Percentiles rank a stretch among this genome's conserved stretches.
phyloP scores from a whole-genome alignment of 2,113 vertebrate genomes.

The Pogona vitticeps region DNA sequence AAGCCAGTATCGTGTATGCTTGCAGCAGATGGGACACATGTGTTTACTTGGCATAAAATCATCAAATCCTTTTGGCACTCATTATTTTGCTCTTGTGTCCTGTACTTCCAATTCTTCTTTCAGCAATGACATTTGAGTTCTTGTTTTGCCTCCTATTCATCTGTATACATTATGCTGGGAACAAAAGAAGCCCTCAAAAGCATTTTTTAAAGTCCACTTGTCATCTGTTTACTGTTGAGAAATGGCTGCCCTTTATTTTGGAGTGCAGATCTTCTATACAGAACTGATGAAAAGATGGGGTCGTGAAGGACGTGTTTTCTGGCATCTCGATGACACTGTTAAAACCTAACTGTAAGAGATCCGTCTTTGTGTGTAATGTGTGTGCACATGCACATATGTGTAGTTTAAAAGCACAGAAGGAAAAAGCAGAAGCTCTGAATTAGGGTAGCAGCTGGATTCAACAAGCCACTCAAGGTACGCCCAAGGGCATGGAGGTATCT shows the following conservation, averaged over 20 bases:
- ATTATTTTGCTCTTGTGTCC: slow-evolving; percentile 56
- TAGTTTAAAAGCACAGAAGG: not conserved
- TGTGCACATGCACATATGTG: not conserved
- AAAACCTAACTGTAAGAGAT: not conserved
- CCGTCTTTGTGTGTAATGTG: too few species aligned
- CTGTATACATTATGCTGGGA: slow-evolving; percentile 43
- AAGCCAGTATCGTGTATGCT: slow-evolving; percentile 37
- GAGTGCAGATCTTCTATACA: not conserved
- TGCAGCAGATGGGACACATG: slow-evolving; percentile 10
- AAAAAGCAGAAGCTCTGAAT: not conserved
- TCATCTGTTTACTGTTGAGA: slow-evolving; percentile 48
- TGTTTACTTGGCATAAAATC: not conserved
- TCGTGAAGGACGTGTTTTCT: slow-evolving; percentile 14
- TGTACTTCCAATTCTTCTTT: slow-evolving; percentile 50
- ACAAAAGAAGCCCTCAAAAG: slow-evolving; percentile 35
- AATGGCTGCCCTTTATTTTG: slow-evolving; percentile 21
- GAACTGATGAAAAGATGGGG: slow-evolving; percentile 36
- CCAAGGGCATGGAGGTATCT: too few species aligned
- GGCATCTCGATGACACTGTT: slow-evolving; percentile 23
- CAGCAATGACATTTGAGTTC: slow-evolving; percentile 23
- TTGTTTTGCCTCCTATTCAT: slow-evolving; percentile 39
- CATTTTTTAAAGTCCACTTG: slow-evolving; percentile 32
- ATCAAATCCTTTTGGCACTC: slow-evolving; percentile 34
- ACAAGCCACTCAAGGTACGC: not conserved
- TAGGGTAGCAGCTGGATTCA: not conserved